These are phyloP conservation scores for Nyctibius bracteatus DNA, from an alignment of 2,113 vertebrate species.

Conservation along the genomic window DNA sequence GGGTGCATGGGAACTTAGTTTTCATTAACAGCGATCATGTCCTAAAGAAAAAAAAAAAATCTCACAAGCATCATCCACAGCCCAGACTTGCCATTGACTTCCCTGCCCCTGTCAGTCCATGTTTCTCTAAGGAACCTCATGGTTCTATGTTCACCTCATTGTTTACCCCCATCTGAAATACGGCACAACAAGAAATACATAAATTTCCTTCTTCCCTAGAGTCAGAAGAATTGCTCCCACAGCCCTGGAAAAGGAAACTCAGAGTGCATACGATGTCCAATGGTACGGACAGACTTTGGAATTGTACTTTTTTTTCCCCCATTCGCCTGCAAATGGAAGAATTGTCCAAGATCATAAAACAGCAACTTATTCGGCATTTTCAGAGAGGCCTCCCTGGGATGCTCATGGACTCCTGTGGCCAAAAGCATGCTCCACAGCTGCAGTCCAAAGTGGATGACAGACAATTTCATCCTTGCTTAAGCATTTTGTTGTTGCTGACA, in stretches of 20 bases:
- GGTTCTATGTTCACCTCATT: not conserved
- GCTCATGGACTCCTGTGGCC: not conserved
- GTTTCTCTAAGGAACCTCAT: not conserved
- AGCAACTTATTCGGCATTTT: not conserved
- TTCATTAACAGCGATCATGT: not conserved
- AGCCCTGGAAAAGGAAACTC: not conserved
- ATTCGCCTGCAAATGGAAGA: not conserved
- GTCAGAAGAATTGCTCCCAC: not conserved
- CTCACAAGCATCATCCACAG: not conserved
- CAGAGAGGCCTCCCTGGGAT: not conserved
- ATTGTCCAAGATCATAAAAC: not conserved
- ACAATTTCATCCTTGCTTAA: not conserved
- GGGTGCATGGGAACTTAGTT: not conserved
- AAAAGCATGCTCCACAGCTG: not conserved
- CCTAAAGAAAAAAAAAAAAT: not conserved
- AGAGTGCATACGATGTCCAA: accelerated
- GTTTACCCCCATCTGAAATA: not conserved
- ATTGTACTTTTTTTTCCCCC: accelerated
- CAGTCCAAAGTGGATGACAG: not conserved
- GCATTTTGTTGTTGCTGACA: not conserved
- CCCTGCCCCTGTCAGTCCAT: not conserved
- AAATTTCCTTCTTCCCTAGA: not conserved
- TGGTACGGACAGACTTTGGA: not conserved
- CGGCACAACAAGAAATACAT: not conserved
- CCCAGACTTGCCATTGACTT: not conserved